These are phyloP conservation scores for Sisor rabdophorus DNA, from an alignment of 2,113 vertebrate species.

Conservation along the genomic window DNA sequence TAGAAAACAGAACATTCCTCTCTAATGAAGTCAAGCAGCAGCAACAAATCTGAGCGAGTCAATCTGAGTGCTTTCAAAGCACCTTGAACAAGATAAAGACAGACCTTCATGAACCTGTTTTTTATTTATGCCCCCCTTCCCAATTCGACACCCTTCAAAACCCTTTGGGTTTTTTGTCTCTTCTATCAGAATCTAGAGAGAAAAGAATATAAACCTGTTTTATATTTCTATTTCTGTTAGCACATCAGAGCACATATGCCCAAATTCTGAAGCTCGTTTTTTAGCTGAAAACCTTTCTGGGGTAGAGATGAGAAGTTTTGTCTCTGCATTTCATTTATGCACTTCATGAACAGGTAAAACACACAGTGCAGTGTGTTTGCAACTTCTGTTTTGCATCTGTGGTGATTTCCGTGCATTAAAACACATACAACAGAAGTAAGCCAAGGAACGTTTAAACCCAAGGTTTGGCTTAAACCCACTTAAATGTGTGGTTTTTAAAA, in stretches of 20 bases:
- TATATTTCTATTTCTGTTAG: conserved; percentile 48
- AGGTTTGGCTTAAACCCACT: neutral
- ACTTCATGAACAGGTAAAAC: conserved; percentile 12
- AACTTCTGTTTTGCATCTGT: neutral
- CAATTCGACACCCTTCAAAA: too few relatives aligned
- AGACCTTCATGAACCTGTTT: conserved; percentile 50
- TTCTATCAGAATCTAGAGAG: conserved; percentile 23
- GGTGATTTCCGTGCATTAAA: neutral
- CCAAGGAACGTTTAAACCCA: neutral
- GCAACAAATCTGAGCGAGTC: conserved; percentile 50
- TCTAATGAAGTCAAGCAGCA: conserved; percentile 62
- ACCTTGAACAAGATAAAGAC: conserved; percentile 52
- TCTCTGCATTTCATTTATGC: conserved; percentile 17
- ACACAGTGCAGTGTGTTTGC: conserved; percentile 1
- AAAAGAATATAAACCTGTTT: conserved; percentile 31
- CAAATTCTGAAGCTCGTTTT: conserved; percentile 40
- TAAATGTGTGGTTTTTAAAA: neutral
- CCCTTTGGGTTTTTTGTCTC: conserved; percentile 5
- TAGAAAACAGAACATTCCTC: conserved; percentile 56
- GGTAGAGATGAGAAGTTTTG: conserved; percentile 16
- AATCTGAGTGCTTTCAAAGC: conserved; percentile 47
- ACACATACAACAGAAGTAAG: neutral
- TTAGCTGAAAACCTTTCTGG: conserved; percentile 36
- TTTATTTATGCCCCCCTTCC: conserved; percentile 31
- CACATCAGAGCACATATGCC: conserved; percentile 27